A percentile compares a stretch with the other conserved stretches of the same genome.
Conservation (phyloP, 2,113 vertebrate species). For the Microtus oregoni region DNA sequence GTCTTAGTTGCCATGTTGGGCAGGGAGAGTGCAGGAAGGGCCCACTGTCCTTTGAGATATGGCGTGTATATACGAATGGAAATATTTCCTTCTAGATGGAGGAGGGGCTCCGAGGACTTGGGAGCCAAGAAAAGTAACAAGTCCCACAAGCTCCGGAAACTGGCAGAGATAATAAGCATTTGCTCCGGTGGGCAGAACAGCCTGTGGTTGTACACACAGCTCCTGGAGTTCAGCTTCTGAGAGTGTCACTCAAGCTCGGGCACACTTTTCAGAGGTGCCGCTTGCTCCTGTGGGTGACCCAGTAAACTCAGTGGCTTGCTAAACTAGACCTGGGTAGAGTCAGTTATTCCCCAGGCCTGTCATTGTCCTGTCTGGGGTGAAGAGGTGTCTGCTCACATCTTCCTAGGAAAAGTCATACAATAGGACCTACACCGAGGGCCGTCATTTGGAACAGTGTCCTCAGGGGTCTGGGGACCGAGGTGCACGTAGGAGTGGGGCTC, state of each 20-base stretch:
- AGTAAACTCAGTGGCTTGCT: not conserved
- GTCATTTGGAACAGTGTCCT: not conserved
- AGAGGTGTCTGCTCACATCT: not conserved
- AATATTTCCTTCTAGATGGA: not conserved
- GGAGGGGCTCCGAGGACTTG: not conserved
- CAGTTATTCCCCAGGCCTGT: not conserved
- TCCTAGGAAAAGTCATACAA: not conserved
- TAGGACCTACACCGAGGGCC: not conserved
- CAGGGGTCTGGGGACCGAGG: not conserved
- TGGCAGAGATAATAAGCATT: not conserved
- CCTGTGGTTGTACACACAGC: not conserved
- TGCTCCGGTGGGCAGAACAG: not conserved
- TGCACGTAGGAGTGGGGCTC: fast-evolving
- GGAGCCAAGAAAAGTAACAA: not conserved
- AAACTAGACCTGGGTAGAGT: not conserved
- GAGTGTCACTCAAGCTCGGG: not conserved
- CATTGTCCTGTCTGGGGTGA: not conserved
- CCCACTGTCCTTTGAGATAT: fast-evolving
- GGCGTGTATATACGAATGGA: not conserved
- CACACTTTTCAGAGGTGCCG: too few species aligned
- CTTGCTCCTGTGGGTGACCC: not conserved
- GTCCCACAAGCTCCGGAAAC: not conserved
- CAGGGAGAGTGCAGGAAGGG: not conserved
- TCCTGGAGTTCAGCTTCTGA: not conserved
- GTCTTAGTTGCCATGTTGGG: not conserved